Base-by-base conservation (phyloP, 1,140 invertebrate genomes). In the Camponotus floridanus region DNA sequence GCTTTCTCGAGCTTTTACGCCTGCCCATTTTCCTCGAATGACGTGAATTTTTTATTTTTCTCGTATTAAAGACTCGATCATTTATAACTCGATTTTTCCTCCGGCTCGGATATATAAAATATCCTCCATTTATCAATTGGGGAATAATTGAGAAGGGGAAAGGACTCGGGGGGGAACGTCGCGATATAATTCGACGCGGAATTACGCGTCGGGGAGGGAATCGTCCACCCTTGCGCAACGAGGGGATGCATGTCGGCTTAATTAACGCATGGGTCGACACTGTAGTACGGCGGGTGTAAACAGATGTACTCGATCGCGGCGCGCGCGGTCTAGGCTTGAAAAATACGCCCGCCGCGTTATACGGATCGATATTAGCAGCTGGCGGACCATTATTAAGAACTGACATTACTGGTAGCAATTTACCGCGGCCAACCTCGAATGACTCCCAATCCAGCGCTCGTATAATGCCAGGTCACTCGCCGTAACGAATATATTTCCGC, bases 321-420 rank as follows among this genome's bases (percentile, higher is more conserved):
- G 65, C 64, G 64, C 26, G 65, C 65, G 26, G 15, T 61, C 18
- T 71, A 73, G 39, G 18, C 51, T 15, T 55, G 79, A 83, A 83
- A 83, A 83, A 83, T 83, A 74, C 67, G 39, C 62, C 59, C 51
- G 67, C 33, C 21, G 36, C 68, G 79, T 55, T 55, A 55, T 61
- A 33, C 67, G 31, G 55, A 70, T 83, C 79, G 57, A 83, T 83
- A 80, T 68, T 18, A 74, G 39, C 55, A 73, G 68, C 68, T 61
- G 79, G 68, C 65, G 67, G n/a, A 18, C 62, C 55, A 68, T 83
- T 83, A 74, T 83, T 83, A 83, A 83, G 79, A 83, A 83, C 79
- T 83, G 68, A 48, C 79, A 83, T 83, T 83, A 83, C 55, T 39
- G 79, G 39, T 74, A 31, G 79, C 79, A 83, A 83, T 83, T 83